Percentiles rank a stretch among this genome's conserved stretches.
These are phyloP conservation scores for Lasioglossum malachurum DNA, from an alignment of 2,888 invertebrate genomes.

Conservation along the genomic window DNA sequence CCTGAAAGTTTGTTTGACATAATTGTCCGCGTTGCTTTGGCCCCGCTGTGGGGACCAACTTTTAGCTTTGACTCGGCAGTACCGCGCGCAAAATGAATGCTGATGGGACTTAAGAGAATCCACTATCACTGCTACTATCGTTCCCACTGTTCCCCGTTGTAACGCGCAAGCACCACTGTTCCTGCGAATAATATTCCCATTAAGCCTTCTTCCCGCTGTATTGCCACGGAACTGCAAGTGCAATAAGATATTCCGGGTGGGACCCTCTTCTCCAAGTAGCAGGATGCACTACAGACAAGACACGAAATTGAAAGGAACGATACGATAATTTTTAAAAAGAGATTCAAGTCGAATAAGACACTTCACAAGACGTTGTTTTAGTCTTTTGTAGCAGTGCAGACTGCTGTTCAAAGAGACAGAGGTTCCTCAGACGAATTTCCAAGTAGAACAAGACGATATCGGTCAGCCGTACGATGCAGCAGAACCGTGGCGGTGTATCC, in stretches of 20 bases:
- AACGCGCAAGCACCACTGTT: not conserved
- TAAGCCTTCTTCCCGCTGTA: not conserved
- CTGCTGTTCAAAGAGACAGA: not conserved
- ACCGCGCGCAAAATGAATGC: slow-evolving; percentile 8
- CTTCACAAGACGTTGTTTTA: not conserved
- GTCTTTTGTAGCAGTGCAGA: not conserved
- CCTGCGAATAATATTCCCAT: not conserved
- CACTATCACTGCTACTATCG: not conserved
- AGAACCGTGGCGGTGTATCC: not conserved
- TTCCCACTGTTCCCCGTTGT: not conserved
- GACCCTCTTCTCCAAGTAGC: not conserved
- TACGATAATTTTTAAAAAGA: not conserved
- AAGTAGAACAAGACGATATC: not conserved
- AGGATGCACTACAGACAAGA: not conserved
- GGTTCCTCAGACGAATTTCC: not conserved
- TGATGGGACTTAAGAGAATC: slow-evolving; percentile 2
- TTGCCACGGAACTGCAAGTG: not conserved
- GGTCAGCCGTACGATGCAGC: not conserved
- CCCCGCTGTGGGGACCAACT: not conserved
- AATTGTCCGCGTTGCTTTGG: slow-evolving; percentile 22
- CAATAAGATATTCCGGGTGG: not conserved
- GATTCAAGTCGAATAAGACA: not conserved
- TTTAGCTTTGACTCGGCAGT: not conserved
- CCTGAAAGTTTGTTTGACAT: slow-evolving; percentile 26
- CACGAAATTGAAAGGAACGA: not conserved